Base-by-base conservation (phyloP, 30 jellyfish, hydroid and myxozoan genomes). In the Euphysa ruthae region DNA sequence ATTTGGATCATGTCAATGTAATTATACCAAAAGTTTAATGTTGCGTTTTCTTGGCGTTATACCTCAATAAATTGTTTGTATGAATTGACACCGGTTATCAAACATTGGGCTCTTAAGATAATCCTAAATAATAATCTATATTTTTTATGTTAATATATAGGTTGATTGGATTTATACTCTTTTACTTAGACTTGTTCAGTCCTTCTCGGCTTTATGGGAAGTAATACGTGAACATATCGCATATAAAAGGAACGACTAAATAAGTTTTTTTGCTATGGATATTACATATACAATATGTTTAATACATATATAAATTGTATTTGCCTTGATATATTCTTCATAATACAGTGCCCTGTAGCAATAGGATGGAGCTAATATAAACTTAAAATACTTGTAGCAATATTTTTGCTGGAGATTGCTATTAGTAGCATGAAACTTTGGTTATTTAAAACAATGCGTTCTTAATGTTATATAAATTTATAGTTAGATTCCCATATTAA, bases 1-100 rank as follows among this genome's bases (percentile, higher is more conserved):
- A 63, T 43, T 38, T 63, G 70, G 12, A 29, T 49, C 76, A 63
- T 63, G 7, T 34, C 63, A 29, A 63, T 63, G 32, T 63, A 63
- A 20, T 43, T 19, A 15, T 43, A 21, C 76, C 76, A 63, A 33
- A 63, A 63, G 32, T 34, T 24, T 27, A 63, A 63, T 10, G 76
- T 63, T 23, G 70, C 32, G 19, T 52, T 52, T 15, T 52, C 31
- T 52, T 52, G 15, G 65, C 32, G 19, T 20, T 20, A 24, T 10
- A 52, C 19, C 12, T 52, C 65, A n/a, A 38, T n/a, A 38, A 8
- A 38, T 38, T 12, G 14, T 12, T 8, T 8, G n/a, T 38, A 38
- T 8, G 52, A 52, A 20, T 20, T 52, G 65, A 20, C 31, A 52
- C 52, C 10, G 52, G n/a, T 38, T 38, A 10, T 38, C 52, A 38